Base-by-base conservation (phyloP, 2,113 vertebrate genomes). In the Austrofundulus limnaeus region DNA sequence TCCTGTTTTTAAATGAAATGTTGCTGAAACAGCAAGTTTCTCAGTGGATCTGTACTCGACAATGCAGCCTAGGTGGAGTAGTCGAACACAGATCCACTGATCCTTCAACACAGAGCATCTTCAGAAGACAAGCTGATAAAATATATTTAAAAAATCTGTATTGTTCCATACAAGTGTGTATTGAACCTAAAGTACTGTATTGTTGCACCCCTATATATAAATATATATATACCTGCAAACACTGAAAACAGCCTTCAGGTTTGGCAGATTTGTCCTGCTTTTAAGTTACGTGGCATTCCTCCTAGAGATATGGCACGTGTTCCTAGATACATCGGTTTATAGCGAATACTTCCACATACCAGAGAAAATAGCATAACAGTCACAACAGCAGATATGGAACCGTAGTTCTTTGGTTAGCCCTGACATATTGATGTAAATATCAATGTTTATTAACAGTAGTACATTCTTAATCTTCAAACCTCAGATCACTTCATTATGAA, bases 351-450 rank as follows among this genome's bases (percentile, higher is more conserved):
- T 79, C 75, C 62, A 80, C 52, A 72, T 21, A 42, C 10, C 19
- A 25, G n/a, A 78, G 90, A 90, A 93, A 89, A 89, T 80, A 87
- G 80, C 45, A 85, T 80, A 88, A 45, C 68, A 89, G 89, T 90
- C 91, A 57, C 72, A 86, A 91, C 92, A 94, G 92, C 91, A 92
- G 89, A 87, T 75, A 89, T 87, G 83, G 90, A 90, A 89, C 89
- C 90, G 57, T 85, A 91, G 92, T 92, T 97, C 96, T 98, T 98
- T 98, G 97, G 96, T 97, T 94, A 93, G 92, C 92, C 93, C 93
- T 93, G 94, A 96, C 89, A 91, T 88, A 88, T 62, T 82, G 75
- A 90, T 82, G 85, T 81, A 78, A 88, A 92, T 88, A 92, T 0
- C 86, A 88, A 92, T 72, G 75, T 83, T 74, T 74, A 86, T 62